Evolutionary conservation across 30 jellyfish, hydroid and myxozoan species (phyloP).

Genomic region (Aurelia aurita): DNA sequence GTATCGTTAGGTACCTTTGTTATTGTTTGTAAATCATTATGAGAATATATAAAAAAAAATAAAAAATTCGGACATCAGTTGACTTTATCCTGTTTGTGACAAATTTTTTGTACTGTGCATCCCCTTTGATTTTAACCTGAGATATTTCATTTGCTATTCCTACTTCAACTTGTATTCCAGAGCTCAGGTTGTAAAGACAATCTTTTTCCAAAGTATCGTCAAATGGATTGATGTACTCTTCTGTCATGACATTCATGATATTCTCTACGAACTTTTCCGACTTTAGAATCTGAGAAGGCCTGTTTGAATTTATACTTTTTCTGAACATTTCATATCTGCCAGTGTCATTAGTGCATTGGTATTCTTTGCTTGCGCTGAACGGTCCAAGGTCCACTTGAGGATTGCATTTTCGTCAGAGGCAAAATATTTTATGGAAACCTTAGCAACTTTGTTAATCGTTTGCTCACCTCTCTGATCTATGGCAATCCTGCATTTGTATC

Average conservation of each 20-base stretch:
- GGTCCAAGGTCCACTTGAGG: constrained; percentile 65
- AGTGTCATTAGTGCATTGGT: constrained; percentile 17
- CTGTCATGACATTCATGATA: constrained; percentile 19
- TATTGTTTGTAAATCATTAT: no score
- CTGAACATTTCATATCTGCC: constrained; percentile 19
- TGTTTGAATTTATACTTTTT: neutral
- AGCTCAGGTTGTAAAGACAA: neutral
- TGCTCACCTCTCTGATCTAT: constrained; percentile 73
- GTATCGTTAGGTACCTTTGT: no score
- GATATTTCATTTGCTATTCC: no score
- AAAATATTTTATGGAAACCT: constrained; percentile 32
- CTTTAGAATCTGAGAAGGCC: constrained; percentile 30
- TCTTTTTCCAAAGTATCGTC: constrained; percentile 16
- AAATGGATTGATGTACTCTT: constrained; percentile 29
- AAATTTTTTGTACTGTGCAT: no score
- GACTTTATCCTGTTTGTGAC: no score
- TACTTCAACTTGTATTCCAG: no score
- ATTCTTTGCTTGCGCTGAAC: constrained; percentile 37
- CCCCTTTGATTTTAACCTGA: no score
- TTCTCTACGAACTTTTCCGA: constrained; percentile 28
- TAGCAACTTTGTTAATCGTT: constrained; percentile 54
- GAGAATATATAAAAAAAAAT: no score
- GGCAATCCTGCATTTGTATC: constrained; percentile 29
- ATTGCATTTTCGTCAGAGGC: constrained; percentile 40
- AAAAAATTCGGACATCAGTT: no score